These are phyloP conservation scores for Lagorchestes hirsutus DNA, from an alignment of 2,797 vertebrate genomes.

Conservation along the genomic window DNA sequence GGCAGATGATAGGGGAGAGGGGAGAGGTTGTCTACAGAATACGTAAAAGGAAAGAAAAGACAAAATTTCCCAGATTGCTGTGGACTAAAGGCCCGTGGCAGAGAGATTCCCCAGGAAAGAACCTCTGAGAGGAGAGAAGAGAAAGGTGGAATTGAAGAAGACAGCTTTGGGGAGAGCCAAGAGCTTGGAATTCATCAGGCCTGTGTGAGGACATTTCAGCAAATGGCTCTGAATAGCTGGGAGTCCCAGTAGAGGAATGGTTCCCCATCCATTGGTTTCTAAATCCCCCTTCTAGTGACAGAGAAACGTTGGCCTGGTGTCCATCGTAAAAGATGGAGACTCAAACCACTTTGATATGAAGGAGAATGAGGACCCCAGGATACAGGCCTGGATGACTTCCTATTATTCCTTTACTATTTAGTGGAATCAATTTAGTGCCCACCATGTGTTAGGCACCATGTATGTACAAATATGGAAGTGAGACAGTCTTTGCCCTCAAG, in stretches of 20 bases:
- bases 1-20: neutral
- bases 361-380: neutral
- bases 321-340: neutral
- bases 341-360: neutral
- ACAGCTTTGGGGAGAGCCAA: neutral
- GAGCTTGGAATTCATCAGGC: neutral
- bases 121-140: neutral
- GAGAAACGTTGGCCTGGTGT: neutral
- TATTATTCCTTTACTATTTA: neutral
- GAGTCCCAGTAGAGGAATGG: too few relatives aligned
- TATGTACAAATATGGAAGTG: neutral
- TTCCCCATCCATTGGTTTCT: neutral
- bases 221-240: neutral
- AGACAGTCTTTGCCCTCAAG: neutral
- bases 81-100: neutral
- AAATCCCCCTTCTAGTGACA: neutral
- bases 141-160: neutral
- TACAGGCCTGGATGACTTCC: neutral
- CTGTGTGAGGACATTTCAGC: neutral
- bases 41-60: neutral
- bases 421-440: neutral
- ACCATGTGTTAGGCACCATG: neutral
- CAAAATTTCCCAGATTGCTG: neutral
- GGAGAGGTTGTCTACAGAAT: neutral
- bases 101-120: neutral